Conservation (phyloP, 2,113 vertebrate genomes). For the Actenoides lindsayi region DNA sequence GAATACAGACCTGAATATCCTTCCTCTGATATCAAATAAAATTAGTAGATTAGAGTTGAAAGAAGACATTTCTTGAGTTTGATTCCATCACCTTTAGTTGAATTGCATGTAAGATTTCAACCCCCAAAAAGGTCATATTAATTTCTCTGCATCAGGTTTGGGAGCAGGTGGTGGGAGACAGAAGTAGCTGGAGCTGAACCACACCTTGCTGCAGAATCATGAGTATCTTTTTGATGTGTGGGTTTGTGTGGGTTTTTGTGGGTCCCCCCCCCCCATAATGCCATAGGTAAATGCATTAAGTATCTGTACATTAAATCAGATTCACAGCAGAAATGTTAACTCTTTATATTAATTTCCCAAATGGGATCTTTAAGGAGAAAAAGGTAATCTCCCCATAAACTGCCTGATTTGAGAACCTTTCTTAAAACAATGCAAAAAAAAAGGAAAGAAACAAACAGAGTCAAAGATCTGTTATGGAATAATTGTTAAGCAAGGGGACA, state of each 20-base stretch:
- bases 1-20: neutral
- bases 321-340: neutral
- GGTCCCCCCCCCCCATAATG: neutral
- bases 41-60: neutral
- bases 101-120: neutral
- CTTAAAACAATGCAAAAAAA: neutral
- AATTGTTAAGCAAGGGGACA: neutral
- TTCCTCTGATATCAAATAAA: neutral
- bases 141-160: neutral
- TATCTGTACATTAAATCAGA: neutral
- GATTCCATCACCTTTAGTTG: neutral
- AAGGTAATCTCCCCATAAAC: neutral
- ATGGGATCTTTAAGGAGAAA: accelerated
- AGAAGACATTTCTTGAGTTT: neutral
- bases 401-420: neutral
- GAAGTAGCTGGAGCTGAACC: neutral
- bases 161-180: neutral
- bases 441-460: neutral
- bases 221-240: neutral
- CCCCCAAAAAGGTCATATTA: neutral
- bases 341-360: neutral
- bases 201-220: neutral
- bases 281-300: neutral
- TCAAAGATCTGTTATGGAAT: neutral
- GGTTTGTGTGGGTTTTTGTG: neutral